phyloP scores from a whole-genome alignment of 2,113 vertebrate species.

The Trichomycterus rosablanca region DNA sequence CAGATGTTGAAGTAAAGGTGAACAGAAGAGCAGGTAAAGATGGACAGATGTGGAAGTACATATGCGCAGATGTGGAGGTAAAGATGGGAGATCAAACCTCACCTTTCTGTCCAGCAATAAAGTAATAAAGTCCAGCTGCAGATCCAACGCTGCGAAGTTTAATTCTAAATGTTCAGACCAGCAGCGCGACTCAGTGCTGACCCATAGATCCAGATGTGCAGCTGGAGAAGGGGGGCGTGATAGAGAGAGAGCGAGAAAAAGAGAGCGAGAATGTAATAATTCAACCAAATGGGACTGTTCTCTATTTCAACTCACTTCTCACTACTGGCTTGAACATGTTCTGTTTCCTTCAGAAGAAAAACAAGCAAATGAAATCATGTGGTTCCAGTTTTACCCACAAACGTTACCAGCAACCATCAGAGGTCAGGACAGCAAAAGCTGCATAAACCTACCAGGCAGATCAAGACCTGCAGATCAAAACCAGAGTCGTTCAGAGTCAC shows the following conservation, averaged over 20 bases:
- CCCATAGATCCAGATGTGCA: slow-evolving; percentile 2
- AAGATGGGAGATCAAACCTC: background rate
- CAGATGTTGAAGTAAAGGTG: background rate
- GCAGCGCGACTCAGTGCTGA: background rate
- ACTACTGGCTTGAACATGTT: background rate
- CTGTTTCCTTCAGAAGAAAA: too few relatives aligned
- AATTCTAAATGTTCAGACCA: background rate
- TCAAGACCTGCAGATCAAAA: too few relatives aligned
- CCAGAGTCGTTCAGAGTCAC: too few relatives aligned
- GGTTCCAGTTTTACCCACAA: too few relatives aligned
- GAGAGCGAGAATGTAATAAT: slow-evolving; percentile 48
- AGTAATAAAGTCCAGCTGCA: background rate
- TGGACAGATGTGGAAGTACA: too few relatives aligned
- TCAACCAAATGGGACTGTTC: slow-evolving; percentile 47
- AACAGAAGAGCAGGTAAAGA: background rate
- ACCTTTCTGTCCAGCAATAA: slow-evolving; percentile 1
- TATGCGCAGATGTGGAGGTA: too few relatives aligned
- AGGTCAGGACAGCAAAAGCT: too few relatives aligned
- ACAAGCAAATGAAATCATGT: too few relatives aligned
- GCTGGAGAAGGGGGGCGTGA: slow-evolving; percentile 26
- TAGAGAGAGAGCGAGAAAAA: slow-evolving; percentile 24
- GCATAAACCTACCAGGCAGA: too few relatives aligned
- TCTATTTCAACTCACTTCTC: background rate
- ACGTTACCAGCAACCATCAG: too few relatives aligned
- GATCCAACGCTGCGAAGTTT: background rate